phyloP scores from a whole-genome alignment of 2,113 vertebrate genomes.

The Chaetorhynchus papuensis region DNA sequence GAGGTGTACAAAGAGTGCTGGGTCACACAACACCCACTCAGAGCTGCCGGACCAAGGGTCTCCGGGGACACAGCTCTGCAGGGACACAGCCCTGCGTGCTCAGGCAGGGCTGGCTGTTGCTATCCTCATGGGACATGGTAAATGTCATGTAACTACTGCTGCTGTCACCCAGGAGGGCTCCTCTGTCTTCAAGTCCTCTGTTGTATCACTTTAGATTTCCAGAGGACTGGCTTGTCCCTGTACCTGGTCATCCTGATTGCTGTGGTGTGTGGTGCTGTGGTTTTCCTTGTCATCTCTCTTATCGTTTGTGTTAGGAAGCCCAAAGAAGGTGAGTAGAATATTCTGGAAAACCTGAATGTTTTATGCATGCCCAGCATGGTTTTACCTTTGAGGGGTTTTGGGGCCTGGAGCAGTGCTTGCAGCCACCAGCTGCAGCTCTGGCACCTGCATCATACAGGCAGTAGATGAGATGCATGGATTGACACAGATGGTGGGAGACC shows the following conservation, averaged over 20 bases:
- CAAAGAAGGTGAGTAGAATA: neutral
- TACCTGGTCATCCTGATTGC: constrained; percentile 2
- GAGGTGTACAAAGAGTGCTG: neutral
- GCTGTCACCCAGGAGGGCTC: neutral
- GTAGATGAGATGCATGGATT: accelerated
- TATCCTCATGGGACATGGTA: neutral
- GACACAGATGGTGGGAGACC: neutral
- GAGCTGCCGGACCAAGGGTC: neutral
- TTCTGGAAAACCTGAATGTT: neutral
- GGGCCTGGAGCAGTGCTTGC: neutral
- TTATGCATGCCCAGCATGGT: neutral
- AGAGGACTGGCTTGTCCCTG: neutral
- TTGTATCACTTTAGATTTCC: neutral
- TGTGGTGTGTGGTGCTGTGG: neutral
- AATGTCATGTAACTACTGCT: neutral
- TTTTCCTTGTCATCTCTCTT: neutral
- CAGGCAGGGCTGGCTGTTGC: neutral
- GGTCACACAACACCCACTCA: accelerated
- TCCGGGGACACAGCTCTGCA: accelerated
- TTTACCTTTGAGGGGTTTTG: neutral
- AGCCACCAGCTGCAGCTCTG: neutral
- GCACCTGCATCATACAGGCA: neutral
- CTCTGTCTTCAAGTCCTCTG: neutral
- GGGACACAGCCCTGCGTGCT: neutral
- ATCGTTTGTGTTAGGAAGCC: neutral